Conservation (phyloP, 2,888 invertebrate genomes). For the Microdon myrmicae region DNA sequence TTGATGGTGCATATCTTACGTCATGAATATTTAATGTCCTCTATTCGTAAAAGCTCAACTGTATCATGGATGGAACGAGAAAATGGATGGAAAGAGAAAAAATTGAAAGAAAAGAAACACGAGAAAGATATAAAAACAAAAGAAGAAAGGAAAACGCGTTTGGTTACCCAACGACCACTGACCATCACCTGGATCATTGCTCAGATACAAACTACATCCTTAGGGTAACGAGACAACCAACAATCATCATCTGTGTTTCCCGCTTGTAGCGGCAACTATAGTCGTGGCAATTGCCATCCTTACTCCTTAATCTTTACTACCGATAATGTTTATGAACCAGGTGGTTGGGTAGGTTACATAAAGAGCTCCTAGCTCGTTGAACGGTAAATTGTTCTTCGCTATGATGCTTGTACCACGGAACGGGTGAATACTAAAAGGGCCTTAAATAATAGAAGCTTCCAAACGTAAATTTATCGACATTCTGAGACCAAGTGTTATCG, state of each 20-base stretch:
- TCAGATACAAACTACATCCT: slow-evolving; percentile 7
- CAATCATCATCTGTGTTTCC: no score
- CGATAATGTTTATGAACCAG: slow-evolving; percentile 41
- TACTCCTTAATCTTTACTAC: slow-evolving; percentile 40
- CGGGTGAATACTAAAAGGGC: slow-evolving; percentile 27
- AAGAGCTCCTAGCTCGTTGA: slow-evolving; percentile 39
- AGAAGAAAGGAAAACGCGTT: no score
- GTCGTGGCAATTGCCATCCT: no score
- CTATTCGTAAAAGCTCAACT: slow-evolving; percentile 36
- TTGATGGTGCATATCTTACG: slow-evolving; percentile 22
- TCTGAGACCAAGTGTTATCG: slow-evolving; percentile 22
- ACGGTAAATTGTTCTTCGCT: slow-evolving; percentile 28
- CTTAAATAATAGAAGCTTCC: slow-evolving; percentile 36
- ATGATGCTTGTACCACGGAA: not conserved
- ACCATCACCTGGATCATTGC: slow-evolving; percentile 29
- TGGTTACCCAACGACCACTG: slow-evolving; percentile 22
- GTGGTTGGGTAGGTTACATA: slow-evolving; percentile 41
- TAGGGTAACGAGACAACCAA: slow-evolving; percentile 6
- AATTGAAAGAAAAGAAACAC: slow-evolving; percentile 2
- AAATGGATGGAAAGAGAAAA: slow-evolving; percentile 10
- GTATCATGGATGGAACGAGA: slow-evolving; percentile 27
- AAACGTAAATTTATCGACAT: slow-evolving; percentile 18
- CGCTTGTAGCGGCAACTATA: no score
- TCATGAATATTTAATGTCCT: slow-evolving; percentile 36
- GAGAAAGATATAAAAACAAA: slow-evolving; percentile 3